A percentile compares a stretch with the other conserved stretches of the same genome.
Conservation (phyloP, 2,797 vertebrate genomes). For the Chaunax sp. region DNA sequence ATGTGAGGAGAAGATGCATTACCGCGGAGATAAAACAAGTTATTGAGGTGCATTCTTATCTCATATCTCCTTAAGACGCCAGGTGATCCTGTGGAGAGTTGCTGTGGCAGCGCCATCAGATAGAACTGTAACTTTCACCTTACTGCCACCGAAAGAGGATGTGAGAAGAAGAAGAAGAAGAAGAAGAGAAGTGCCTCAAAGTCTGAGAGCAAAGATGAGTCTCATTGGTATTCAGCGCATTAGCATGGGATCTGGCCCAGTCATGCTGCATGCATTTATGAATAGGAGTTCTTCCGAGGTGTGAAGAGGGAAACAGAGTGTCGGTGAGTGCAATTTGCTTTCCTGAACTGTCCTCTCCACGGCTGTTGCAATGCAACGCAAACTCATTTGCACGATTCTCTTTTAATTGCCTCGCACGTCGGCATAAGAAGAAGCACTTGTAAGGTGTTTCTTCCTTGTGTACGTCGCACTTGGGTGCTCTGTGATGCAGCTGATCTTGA, state of each 20-base stretch:
- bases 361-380: constrained; percentile 21
- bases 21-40: constrained; percentile 46
- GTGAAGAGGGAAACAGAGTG: constrained; percentile 47
- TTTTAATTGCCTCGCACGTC: constrained; percentile 35
- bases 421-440: constrained; percentile 23
- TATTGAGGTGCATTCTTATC: constrained; percentile 56
- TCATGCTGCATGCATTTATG: constrained; percentile 72
- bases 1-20: constrained; percentile 39
- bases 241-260: constrained; percentile 50
- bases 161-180: constrained; percentile 44
- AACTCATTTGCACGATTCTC: constrained; percentile 28
- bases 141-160: constrained; percentile 35
- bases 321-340: constrained; percentile 32
- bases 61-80: constrained; percentile 52
- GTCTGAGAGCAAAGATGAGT: constrained; percentile 34
- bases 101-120: constrained; percentile 42
- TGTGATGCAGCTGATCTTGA: constrained; percentile 35
- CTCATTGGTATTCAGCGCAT: constrained; percentile 71
- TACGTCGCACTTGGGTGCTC: constrained; percentile 8
- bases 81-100: constrained; percentile 54
- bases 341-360: constrained; percentile 28
- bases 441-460: background rate
- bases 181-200: constrained; percentile 37
- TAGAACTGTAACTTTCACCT: constrained; percentile 72
- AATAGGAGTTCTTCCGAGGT: constrained; percentile 58